phyloP scores from a whole-genome alignment of 2,888 invertebrate species.

The Nemotelus nigrinus region DNA sequence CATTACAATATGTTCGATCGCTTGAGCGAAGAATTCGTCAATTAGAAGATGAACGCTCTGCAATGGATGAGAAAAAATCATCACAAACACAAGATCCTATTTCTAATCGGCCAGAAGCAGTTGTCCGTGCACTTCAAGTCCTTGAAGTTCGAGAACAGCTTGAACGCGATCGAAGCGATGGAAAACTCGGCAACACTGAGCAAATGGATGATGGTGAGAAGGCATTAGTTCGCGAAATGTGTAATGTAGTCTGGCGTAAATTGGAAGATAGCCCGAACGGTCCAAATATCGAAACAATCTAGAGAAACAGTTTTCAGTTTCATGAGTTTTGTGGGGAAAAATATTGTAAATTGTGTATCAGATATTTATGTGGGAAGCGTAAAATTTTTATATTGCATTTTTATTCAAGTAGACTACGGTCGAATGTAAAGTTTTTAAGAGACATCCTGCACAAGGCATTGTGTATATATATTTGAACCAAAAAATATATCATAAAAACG shows the following conservation, averaged over 20 bases:
- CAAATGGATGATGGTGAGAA: constrained; percentile 89
- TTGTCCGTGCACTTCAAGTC: constrained; percentile 91
- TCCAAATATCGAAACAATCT: constrained; percentile 61
- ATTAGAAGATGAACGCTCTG: constrained; percentile 79
- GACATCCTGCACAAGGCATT: too few species aligned
- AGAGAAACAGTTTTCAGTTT: constrained; percentile 45
- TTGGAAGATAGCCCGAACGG: constrained; percentile 83
- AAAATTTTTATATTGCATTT: background rate
- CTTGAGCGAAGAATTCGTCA: constrained; percentile 88
- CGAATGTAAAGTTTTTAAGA: too few species aligned
- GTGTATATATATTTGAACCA: too few species aligned
- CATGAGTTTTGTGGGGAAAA: too few species aligned
- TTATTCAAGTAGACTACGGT: background rate
- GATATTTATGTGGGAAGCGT: constrained; percentile 9
- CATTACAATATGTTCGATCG: constrained; percentile 89
- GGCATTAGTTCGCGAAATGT: constrained; percentile 94
- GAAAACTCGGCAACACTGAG: constrained; percentile 55
- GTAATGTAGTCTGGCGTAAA: constrained; percentile 94
- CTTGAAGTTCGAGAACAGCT: constrained; percentile 89
- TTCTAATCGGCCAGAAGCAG: constrained; percentile 86
- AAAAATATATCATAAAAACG: too few species aligned
- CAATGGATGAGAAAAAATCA: constrained; percentile 30
- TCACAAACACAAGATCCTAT: constrained; percentile 61
- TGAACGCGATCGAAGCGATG: constrained; percentile 73
- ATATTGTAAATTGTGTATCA: background rate